These are phyloP conservation scores for Polydrusus pterygomalis DNA, from an alignment of 2,888 invertebrate genomes.

Conservation along the genomic window DNA sequence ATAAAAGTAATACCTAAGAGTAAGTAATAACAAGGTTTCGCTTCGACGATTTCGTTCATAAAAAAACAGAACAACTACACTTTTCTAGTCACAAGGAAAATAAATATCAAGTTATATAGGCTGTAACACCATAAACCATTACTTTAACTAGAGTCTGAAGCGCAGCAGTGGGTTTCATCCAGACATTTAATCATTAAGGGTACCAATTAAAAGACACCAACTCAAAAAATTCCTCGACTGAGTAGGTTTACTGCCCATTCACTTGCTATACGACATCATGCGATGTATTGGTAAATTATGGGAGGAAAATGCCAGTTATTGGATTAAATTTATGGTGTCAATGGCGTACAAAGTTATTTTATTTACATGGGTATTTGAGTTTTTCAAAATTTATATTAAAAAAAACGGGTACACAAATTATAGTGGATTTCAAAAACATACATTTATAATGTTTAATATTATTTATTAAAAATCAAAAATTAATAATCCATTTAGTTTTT, in stretches of 20 bases:
- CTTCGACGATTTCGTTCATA: background rate
- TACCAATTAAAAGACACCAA: conserved; percentile 37
- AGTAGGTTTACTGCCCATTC: conserved; percentile 24
- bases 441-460: too few relatives aligned
- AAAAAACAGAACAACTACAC: background rate
- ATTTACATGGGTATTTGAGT: too few relatives aligned
- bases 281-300: conserved; percentile 26
- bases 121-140: conserved; percentile 25
- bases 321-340: conserved; percentile 4
- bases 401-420: too few relatives aligned
- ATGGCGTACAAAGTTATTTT: conserved; percentile 4
- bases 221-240: conserved; percentile 30
- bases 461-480: too few relatives aligned
- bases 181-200: conserved; percentile 27
- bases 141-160: conserved; percentile 13
- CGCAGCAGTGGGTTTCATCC: conserved; percentile 23
- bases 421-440: too few relatives aligned
- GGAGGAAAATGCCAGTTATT: conserved; percentile 23
- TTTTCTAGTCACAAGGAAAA: background rate
- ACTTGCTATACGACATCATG: conserved; percentile 29
- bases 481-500: too few relatives aligned
- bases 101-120: conserved; percentile 3
- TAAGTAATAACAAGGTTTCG: too few relatives aligned
- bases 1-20: too few relatives aligned
- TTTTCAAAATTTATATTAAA: too few relatives aligned